phyloP scores from a whole-genome alignment of 2,888 invertebrate species.

The Mermis nigrescens region DNA sequence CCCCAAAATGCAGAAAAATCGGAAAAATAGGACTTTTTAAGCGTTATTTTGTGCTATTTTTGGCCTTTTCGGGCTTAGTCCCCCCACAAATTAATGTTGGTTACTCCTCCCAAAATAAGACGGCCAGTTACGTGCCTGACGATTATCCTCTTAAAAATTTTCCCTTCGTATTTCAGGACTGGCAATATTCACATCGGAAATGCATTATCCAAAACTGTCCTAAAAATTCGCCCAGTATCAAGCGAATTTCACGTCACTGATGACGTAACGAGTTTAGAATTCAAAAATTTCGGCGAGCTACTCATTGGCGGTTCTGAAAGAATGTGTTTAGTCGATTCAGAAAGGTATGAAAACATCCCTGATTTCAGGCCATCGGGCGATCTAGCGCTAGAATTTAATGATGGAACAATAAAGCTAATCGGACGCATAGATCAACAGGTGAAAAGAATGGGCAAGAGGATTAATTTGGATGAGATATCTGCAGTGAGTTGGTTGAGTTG shows the following conservation, averaged over 20 bases:
- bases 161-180: not conserved
- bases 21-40: too few relatives aligned
- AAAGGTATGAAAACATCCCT: not conserved
- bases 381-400: constrained; percentile 39
- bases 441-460: constrained; percentile 55
- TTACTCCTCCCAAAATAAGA: too few relatives aligned
- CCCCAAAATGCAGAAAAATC: too few relatives aligned
- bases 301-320: constrained; percentile 33
- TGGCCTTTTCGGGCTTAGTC: too few relatives aligned
- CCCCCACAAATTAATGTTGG: too few relatives aligned
- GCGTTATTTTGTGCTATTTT: too few relatives aligned
- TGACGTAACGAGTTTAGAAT: too few relatives aligned
- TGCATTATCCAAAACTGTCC: constrained; percentile 33
- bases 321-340: constrained; percentile 22
- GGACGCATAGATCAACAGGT: constrained; percentile 50
- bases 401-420: constrained; percentile 24
- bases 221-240: not conserved
- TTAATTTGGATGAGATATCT: constrained; percentile 43
- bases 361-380: constrained; percentile 49
- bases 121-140: too few relatives aligned
- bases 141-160: too few relatives aligned
- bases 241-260: not conserved
- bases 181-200: constrained; percentile 31
- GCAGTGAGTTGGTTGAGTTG: not conserved
- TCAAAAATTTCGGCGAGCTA: constrained; percentile 35